Percentiles rank a stretch among this genome's conserved stretches.
phyloP scores from a whole-genome alignment of 2,888 invertebrate species.

The Protodeltote pygarga region DNA sequence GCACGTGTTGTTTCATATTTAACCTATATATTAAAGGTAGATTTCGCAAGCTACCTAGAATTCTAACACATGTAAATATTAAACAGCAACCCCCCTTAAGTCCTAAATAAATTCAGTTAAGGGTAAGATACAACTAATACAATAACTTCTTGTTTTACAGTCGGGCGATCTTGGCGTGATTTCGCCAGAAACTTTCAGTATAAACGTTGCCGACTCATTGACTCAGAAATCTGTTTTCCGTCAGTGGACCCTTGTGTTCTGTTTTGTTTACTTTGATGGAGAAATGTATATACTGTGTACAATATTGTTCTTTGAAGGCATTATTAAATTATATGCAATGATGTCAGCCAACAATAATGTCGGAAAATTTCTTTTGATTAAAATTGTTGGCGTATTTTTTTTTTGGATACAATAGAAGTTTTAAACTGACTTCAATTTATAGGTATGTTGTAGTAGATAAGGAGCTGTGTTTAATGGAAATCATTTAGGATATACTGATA shows the following conservation, averaged over 20 bases:
- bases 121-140: slow-evolving; percentile 62
- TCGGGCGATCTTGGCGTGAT: slow-evolving; percentile 69
- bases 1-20: background rate
- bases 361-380: slow-evolving; percentile 19
- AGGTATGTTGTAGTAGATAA: too few species aligned
- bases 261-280: slow-evolving; percentile 47
- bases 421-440: too few species aligned
- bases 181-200: slow-evolving; percentile 69
- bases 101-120: slow-evolving; percentile 53
- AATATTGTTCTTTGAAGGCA: slow-evolving; percentile 25
- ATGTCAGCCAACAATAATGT: slow-evolving; percentile 26
- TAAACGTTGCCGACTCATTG: slow-evolving; percentile 75
- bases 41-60: background rate
- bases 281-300: slow-evolving; percentile 34
- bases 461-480: too few species aligned
- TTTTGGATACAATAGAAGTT: background rate
- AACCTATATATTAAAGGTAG: slow-evolving; percentile 2
- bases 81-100: slow-evolving; percentile 6
- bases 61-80: slow-evolving; percentile 17
- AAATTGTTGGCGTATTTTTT: slow-evolving; percentile 22
- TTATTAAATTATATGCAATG: slow-evolving; percentile 35
- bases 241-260: slow-evolving; percentile 57
- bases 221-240: slow-evolving; percentile 78
- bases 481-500: too few species aligned
- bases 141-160: slow-evolving; percentile 71